Evolutionary conservation across 2,797 vertebrate species (phyloP).

Genomic region (Percopsis omiscomaycus): DNA sequence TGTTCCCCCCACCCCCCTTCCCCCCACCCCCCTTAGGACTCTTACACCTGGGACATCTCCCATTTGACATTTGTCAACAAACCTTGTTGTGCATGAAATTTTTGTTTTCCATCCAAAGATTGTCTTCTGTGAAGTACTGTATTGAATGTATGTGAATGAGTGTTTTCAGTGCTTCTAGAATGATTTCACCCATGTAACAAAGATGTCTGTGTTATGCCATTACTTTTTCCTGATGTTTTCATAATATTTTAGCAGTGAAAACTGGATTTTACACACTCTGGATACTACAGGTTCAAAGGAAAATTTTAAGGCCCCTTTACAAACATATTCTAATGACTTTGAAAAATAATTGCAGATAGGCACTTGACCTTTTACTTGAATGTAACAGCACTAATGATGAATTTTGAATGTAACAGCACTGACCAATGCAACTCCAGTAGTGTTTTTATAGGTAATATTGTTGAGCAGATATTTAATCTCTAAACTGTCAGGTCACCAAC

Average conservation of each 20-base stretch:
- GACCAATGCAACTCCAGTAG: slow-evolving; percentile 44
- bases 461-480: slow-evolving; percentile 26
- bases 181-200: slow-evolving; percentile 13
- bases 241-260: neutral
- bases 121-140: slow-evolving; percentile 77
- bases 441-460: slow-evolving; percentile 37
- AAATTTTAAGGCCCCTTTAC: slow-evolving; percentile 7
- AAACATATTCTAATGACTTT: slow-evolving; percentile 15
- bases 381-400: slow-evolving; percentile 27
- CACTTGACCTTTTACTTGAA: slow-evolving; percentile 34
- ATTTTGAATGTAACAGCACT: slow-evolving; percentile 50
- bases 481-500: slow-evolving; percentile 16
- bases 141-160: slow-evolving; percentile 46
- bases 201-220: slow-evolving; percentile 11
- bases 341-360: slow-evolving; percentile 13
- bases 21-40: slow-evolving; percentile 50
- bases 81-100: slow-evolving; percentile 58
- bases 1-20: neutral
- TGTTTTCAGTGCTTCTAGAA: slow-evolving; percentile 27
- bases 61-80: slow-evolving; percentile 58
- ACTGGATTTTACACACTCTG: slow-evolving; percentile 28
- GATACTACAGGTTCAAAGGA: slow-evolving; percentile 12
- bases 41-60: slow-evolving; percentile 52
- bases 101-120: slow-evolving; percentile 55
- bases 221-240: neutral